Percentiles rank a stretch among this genome's conserved stretches.
These are phyloP conservation scores for Cosmia pyralina DNA, from an alignment of 2,888 invertebrate species.

Conservation along the genomic window DNA sequence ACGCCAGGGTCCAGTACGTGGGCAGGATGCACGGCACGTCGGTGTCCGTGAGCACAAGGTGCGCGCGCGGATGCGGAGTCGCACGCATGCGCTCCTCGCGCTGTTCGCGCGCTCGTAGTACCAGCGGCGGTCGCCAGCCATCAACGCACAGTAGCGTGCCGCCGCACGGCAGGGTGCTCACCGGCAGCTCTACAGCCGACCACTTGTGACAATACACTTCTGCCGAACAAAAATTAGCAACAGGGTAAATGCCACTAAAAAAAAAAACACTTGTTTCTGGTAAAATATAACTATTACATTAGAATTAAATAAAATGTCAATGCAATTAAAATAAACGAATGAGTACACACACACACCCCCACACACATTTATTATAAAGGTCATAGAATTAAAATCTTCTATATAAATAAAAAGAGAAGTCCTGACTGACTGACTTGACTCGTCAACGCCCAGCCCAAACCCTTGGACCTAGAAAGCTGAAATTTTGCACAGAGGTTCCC, in stretches of 20 bases:
- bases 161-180: conserved; percentile 27
- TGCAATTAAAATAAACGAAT: too few relatives aligned
- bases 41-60: conserved; percentile 33
- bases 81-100: fast-evolving
- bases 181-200: not conserved
- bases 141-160: conserved; percentile 35
- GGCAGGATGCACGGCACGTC: conserved; percentile 12
- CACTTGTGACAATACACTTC: conserved; percentile 19
- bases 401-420: too few relatives aligned
- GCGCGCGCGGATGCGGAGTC: not conserved
- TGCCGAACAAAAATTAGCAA: not conserved
- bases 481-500: too few relatives aligned
- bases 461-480: too few relatives aligned
- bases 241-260: not conserved
- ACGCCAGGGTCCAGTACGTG: conserved; percentile 30
- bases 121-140: conserved; percentile 7
- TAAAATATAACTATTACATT: too few relatives aligned
- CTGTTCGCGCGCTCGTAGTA: not conserved
- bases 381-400: too few relatives aligned
- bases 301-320: too few relatives aligned
- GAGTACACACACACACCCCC: too few relatives aligned
- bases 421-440: too few relatives aligned
- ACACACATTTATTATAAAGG: too few relatives aligned
- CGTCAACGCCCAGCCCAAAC: too few relatives aligned
- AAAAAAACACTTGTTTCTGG: too few relatives aligned